A percentile compares a stretch with the other conserved stretches of the same genome.
These are phyloP conservation scores for Eilema griseolum DNA, from an alignment of 2,888 invertebrate genomes.

Conservation along the genomic window DNA sequence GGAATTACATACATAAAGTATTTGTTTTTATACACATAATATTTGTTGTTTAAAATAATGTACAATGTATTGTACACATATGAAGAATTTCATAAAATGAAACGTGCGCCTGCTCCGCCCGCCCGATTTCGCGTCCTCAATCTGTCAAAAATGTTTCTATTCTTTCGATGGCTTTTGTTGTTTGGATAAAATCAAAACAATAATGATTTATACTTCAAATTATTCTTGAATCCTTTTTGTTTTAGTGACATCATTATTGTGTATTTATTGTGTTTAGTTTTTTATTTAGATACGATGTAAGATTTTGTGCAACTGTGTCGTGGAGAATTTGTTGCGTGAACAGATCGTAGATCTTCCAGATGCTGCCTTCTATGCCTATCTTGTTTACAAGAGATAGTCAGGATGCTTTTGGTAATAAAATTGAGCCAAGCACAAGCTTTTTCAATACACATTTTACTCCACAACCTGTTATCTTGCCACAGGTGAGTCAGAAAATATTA, in stretches of 20 bases:
- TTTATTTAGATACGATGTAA: conserved; percentile 61
- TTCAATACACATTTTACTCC: conserved; percentile 67
- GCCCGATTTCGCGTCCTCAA: conserved; percentile 69
- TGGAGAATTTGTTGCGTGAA: conserved; percentile 62
- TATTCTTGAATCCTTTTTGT: conserved; percentile 56
- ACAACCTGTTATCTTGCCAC: conserved; percentile 67
- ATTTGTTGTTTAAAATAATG: not conserved
- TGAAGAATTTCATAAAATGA: conserved; percentile 59
- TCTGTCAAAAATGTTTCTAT: conserved; percentile 80
- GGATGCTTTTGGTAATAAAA: conserved; percentile 83
- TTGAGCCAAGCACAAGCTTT: conserved; percentile 79
- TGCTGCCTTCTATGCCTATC: conserved; percentile 86
- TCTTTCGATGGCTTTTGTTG: conserved; percentile 68
- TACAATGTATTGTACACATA: conserved; percentile 27
- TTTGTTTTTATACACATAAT: not conserved
- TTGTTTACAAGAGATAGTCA: conserved; percentile 82
- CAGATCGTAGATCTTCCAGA: conserved; percentile 67
- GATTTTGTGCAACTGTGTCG: conserved; percentile 55
- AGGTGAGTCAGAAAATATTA: conserved; percentile 69
- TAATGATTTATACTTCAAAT: conserved; percentile 57
- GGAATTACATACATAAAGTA: not conserved
- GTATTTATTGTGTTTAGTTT: conserved; percentile 52
- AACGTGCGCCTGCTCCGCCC: conserved; percentile 66
- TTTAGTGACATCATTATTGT: conserved; percentile 52
- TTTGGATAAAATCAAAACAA: conserved; percentile 68